These are phyloP conservation scores for Ferrisia virgata DNA, from an alignment of 2,888 invertebrate species.

Conservation along the genomic window DNA sequence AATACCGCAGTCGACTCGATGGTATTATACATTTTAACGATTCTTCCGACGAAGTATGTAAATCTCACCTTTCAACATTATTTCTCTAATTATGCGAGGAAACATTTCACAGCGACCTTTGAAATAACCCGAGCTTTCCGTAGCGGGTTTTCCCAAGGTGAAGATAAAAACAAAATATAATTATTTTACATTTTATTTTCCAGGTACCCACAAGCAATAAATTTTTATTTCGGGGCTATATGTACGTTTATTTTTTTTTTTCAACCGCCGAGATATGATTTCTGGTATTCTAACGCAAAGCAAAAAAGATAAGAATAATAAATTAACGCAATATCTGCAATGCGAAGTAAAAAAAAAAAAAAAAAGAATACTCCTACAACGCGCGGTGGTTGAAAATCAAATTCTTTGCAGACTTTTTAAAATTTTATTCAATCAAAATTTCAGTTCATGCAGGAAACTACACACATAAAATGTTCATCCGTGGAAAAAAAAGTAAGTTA, in stretches of 20 bases:
- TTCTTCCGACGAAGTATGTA: not conserved
- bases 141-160: not conserved
- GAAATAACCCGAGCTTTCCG: not conserved
- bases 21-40: not conserved
- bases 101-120: not conserved
- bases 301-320: slow-evolving; percentile 15
- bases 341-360: not conserved
- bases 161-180: slow-evolving; percentile 15
- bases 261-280: not conserved
- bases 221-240: not conserved
- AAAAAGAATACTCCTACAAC: not conserved
- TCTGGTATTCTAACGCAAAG: not conserved
- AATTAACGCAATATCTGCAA: not conserved
- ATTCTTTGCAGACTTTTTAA: not conserved
- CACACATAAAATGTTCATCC: no score
- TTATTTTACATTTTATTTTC: slow-evolving; percentile 7
- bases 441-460: no score
- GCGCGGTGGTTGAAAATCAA: not conserved
- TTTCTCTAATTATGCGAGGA: not conserved
- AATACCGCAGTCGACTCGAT: not conserved
- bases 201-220: not conserved
- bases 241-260: slow-evolving; percentile 2
- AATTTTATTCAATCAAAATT: not conserved
- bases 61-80: not conserved
- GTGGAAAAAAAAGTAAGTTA: no score